phyloP scores from a whole-genome alignment of 2,888 invertebrate species.

The Orthosia cruda region DNA sequence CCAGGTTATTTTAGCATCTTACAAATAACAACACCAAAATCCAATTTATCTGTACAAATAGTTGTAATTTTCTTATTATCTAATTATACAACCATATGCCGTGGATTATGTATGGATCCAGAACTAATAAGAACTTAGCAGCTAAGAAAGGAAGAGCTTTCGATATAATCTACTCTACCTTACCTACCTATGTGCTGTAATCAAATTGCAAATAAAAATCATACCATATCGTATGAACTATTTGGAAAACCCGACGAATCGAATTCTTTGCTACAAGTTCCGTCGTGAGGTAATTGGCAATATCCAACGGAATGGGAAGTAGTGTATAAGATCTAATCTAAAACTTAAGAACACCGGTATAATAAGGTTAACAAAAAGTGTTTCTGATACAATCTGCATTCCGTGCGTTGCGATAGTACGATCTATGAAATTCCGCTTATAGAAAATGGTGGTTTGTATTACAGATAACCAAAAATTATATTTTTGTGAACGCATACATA shows the following conservation, averaged over 20 bases:
- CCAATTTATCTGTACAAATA: not conserved
- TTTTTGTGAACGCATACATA: too few species aligned
- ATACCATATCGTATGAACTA: slow-evolving; percentile 18
- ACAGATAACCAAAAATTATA: too few species aligned
- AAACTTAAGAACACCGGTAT: slow-evolving; percentile 33
- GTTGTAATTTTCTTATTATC: not conserved
- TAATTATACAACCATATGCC: not conserved
- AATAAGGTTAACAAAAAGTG: slow-evolving; percentile 25
- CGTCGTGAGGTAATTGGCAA: slow-evolving; percentile 47
- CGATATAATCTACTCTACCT: too few species aligned
- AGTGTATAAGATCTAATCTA: slow-evolving; percentile 50
- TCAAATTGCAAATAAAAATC: slow-evolving; percentile 40
- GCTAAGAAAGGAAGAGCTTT: too few species aligned
- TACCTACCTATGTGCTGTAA: too few species aligned
- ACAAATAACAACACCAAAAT: slow-evolving; percentile 5
- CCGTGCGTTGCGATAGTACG: not conserved
- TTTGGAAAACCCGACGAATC: slow-evolving; percentile 24
- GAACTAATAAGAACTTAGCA: too few species aligned
- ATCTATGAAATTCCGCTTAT: slow-evolving; percentile 18
- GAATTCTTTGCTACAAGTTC: slow-evolving; percentile 42
- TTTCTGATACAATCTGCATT: slow-evolving; percentile 11
- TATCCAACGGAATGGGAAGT: slow-evolving; percentile 43
- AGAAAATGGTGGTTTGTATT: slow-evolving; percentile 1
- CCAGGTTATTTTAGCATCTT: not conserved
- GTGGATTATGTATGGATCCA: too few species aligned